These are phyloP conservation scores for Arrhamphus sclerolepis DNA, from an alignment of 2,797 vertebrate genomes.

Conservation along the genomic window DNA sequence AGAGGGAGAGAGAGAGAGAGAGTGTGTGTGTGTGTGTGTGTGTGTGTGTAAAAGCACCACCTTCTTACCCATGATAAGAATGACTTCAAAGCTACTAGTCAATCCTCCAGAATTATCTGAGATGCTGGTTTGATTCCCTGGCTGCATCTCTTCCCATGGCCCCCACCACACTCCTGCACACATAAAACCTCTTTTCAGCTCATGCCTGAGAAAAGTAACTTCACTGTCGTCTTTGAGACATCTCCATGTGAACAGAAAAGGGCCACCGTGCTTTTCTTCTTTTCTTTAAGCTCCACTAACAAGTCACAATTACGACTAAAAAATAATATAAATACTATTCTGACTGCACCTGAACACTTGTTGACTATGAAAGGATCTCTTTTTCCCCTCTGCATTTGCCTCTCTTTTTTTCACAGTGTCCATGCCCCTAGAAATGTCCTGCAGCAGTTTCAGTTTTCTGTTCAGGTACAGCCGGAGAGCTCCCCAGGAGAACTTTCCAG, in stretches of 20 bases:
- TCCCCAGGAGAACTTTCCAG: slow-evolving; percentile 40
- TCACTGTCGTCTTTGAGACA: slow-evolving; percentile 19
- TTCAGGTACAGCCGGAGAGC: slow-evolving; percentile 21
- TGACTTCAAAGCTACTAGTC: slow-evolving; percentile 74
- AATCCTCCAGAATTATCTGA: slow-evolving; percentile 72
- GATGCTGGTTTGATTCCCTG: slow-evolving; percentile 70
- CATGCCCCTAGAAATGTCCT: neutral
- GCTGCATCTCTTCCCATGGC: slow-evolving; percentile 66
- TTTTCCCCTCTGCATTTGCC: slow-evolving; percentile 61
- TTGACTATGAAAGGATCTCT: too few species aligned
- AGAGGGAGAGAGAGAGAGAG: neutral
- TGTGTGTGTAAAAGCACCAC: slow-evolving; percentile 47
- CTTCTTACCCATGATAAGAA: slow-evolving; percentile 58
- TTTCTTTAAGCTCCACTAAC: slow-evolving; percentile 32
- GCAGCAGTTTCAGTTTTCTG: too few species aligned
- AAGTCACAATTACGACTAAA: slow-evolving; percentile 71
- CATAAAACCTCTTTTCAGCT: slow-evolving; percentile 18
- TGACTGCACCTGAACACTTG: slow-evolving; percentile 40
- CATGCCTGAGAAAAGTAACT: slow-evolving; percentile 31
- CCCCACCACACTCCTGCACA: slow-evolving; percentile 19
- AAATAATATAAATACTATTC: slow-evolving; percentile 77
- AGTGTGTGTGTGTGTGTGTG: too few species aligned
- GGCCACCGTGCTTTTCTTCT: slow-evolving; percentile 34
- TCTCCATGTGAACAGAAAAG: slow-evolving; percentile 27
- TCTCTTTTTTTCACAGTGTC: slow-evolving; percentile 57